Conservation (phyloP, 2,797 vertebrate genomes). For the Rhabdomys pumilio region DNA sequence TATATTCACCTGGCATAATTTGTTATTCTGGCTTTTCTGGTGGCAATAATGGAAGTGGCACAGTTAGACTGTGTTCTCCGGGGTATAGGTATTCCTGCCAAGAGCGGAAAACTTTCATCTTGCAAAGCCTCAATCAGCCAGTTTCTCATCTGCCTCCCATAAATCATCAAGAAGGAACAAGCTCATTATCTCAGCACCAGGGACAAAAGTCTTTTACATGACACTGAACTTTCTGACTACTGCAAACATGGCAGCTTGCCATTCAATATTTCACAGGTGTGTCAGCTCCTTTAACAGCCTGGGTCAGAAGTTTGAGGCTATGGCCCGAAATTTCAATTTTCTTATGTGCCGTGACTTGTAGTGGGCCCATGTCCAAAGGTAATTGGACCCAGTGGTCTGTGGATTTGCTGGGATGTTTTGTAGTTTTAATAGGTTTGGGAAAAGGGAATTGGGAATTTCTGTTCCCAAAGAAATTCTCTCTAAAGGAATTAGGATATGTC, state of each 20-base stretch:
- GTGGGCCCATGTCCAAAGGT: constrained; percentile 61
- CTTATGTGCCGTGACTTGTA: constrained; percentile 59
- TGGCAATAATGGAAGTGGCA: constrained; percentile 72
- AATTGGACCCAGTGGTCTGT: constrained; percentile 63
- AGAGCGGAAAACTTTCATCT: constrained; percentile 82
- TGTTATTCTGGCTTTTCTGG: constrained; percentile 74
- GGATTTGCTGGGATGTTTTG: constrained; percentile 57
- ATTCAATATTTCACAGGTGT: constrained; percentile 70
- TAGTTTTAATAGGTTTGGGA: constrained; percentile 69
- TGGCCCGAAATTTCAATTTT: constrained; percentile 69
- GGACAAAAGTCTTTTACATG: constrained; percentile 85
- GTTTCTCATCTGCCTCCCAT: constrained; percentile 83
- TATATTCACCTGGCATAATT: constrained; percentile 80
- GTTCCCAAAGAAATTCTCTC: neutral
- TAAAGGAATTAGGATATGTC: constrained; percentile 33
- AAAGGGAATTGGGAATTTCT: constrained; percentile 57
- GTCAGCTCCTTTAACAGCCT: constrained; percentile 64
- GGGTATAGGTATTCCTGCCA: constrained; percentile 74
- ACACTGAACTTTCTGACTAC: constrained; percentile 83
- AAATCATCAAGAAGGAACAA: constrained; percentile 84
- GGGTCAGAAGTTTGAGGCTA: constrained; percentile 67
- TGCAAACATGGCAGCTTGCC: constrained; percentile 73
- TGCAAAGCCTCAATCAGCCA: constrained; percentile 83
- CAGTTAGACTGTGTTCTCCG: constrained; percentile 74
- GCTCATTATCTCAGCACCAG: constrained; percentile 84